These are phyloP conservation scores for Epinephelus malabaricus DNA, from an alignment of 2,797 vertebrate species.

Conservation along the genomic window DNA sequence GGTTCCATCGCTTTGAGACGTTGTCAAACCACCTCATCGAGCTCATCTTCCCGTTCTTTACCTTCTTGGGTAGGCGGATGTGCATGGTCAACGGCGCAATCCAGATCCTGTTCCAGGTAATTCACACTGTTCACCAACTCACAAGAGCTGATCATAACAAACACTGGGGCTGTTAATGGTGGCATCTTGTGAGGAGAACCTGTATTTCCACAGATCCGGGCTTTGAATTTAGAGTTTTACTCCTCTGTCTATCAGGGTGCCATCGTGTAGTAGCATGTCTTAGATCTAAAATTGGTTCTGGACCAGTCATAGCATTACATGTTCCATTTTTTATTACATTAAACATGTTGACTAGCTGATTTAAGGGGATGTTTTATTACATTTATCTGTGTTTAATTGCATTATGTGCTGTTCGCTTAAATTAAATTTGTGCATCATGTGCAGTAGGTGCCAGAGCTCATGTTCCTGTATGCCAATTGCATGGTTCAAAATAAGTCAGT, in stretches of 20 bases:
- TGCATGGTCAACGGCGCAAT: constrained; percentile 86
- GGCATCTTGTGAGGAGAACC: not conserved
- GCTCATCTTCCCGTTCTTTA: constrained; percentile 91
- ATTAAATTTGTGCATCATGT: constrained; percentile 17
- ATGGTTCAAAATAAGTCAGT: not conserved
- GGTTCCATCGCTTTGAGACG: constrained; percentile 93
- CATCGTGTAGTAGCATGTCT: not conserved
- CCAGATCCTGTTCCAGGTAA: constrained; percentile 96
- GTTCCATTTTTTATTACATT: constrained; percentile 6
- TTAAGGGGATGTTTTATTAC: constrained; percentile 9
- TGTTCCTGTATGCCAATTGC: not conserved
- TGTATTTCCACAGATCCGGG: not conserved
- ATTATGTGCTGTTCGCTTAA: not conserved
- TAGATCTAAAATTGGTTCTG: not conserved
- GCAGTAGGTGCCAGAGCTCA: constrained; percentile 1
- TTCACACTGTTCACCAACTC: not conserved
- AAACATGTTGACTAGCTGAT: constrained; percentile 6
- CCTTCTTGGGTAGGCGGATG: constrained; percentile 91
- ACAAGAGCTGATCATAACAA: not conserved
- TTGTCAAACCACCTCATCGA: constrained; percentile 93
- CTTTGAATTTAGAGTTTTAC: not conserved
- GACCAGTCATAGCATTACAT: not conserved
- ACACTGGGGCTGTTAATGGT: too few relatives aligned
- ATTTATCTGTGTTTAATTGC: constrained; percentile 24
- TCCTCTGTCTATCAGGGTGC: too few relatives aligned